phyloP scores from a whole-genome alignment of 2,888 invertebrate species.

The Horisme vitalbata region DNA sequence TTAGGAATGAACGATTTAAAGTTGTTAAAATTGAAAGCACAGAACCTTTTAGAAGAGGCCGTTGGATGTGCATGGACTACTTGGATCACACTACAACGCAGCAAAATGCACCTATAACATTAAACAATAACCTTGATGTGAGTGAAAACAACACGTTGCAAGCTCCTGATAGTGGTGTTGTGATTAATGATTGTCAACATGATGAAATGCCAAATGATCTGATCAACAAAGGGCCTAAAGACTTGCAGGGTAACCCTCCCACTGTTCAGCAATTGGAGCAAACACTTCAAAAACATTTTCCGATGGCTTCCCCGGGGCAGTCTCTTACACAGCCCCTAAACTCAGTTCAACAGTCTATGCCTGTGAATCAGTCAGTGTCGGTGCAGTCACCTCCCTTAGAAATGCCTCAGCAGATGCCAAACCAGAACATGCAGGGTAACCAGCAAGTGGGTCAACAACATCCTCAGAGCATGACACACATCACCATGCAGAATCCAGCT shows the following conservation, averaged over 20 bases:
- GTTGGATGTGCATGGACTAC: conserved; percentile 98
- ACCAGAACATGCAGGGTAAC: conserved; percentile 65
- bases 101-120: conserved; percentile 73
- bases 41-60: conserved; percentile 95
- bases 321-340: conserved; percentile 76
- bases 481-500: conserved; percentile 72
- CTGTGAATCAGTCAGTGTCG: conserved; percentile 70
- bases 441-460: conserved; percentile 77
- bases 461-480: conserved; percentile 79
- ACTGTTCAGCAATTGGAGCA: conserved; percentile 76
- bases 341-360: conserved; percentile 73
- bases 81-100: conserved; percentile 89
- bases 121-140: conserved; percentile 76
- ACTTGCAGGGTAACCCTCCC: conserved; percentile 71
- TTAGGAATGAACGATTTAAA: conserved; percentile 93
- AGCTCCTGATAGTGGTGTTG: conserved; percentile 79
- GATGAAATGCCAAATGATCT: conserved; percentile 77
- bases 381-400: conserved; percentile 80
- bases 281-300: conserved; percentile 76
- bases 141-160: conserved; percentile 65
- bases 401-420: conserved; percentile 77
- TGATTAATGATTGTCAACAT: conserved; percentile 78
- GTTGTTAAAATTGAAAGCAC: conserved; percentile 98
- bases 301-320: conserved; percentile 79
- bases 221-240: conserved; percentile 75